Conservation (phyloP, 2,113 vertebrate genomes). For the Alethe diademata region DNA sequence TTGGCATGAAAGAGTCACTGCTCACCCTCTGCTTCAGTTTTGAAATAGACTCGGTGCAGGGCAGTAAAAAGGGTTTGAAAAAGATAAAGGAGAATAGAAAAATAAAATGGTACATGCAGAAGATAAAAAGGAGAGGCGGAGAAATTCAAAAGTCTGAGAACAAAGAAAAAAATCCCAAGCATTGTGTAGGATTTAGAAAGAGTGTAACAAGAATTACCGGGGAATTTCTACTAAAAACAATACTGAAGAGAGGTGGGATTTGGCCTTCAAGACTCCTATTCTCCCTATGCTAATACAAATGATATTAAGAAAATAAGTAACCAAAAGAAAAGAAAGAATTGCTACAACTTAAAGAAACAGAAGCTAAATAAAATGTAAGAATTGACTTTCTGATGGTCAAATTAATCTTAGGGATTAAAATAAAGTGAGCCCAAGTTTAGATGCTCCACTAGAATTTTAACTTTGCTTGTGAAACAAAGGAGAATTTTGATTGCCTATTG, state of each 20-base stretch:
- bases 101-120: background rate
- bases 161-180: background rate
- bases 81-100: background rate
- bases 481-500: background rate
- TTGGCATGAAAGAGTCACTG: background rate
- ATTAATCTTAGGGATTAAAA: background rate
- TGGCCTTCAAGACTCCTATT: background rate
- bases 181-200: background rate
- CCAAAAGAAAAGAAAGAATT: background rate
- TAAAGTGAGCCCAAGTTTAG: background rate
- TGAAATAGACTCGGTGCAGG: background rate
- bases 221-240: background rate
- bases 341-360: background rate
- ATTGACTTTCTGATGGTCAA: fast-evolving
- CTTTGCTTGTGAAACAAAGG: background rate
- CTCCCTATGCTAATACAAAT: background rate
- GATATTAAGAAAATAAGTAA: background rate
- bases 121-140: background rate
- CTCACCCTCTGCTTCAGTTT: background rate
- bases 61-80: background rate
- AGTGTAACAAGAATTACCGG: background rate
- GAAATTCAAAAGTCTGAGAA: background rate
- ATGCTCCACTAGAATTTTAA: background rate
- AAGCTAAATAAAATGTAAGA: background rate
- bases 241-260: background rate